Evolutionary conservation across 2,888 invertebrate species (phyloP).

Genomic region (Periphyllus acericola): DNA sequence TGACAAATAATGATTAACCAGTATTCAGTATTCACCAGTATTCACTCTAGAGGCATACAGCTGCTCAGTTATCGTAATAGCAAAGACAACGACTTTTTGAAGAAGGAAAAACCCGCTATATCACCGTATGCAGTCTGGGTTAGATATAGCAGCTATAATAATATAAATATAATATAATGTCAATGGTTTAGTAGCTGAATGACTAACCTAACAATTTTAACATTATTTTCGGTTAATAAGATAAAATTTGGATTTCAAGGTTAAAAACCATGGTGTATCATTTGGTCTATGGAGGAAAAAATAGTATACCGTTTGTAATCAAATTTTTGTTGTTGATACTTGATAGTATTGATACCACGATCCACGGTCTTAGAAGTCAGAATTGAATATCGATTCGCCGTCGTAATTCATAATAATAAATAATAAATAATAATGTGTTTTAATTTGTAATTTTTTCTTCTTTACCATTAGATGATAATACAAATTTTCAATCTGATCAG

Average conservation of each 20-base stretch:
- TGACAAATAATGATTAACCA: background rate
- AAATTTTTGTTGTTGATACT: background rate
- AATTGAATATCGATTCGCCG: background rate
- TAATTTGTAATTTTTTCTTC: background rate
- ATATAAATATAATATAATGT: no score
- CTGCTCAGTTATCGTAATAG: background rate
- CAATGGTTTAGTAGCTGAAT: background rate
- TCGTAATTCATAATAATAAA: background rate
- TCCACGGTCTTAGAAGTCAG: background rate
- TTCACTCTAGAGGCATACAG: no score
- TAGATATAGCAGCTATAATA: no score
- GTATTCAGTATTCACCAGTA: no score
- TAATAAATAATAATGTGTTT: background rate
- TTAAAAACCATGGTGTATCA: background rate
- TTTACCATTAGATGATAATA: background rate
- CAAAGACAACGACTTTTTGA: background rate
- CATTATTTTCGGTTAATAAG: background rate
- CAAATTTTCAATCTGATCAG: background rate
- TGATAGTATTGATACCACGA: no score
- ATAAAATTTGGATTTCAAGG: background rate
- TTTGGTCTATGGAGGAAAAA: conserved; percentile 7
- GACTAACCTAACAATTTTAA: conserved; percentile 35
- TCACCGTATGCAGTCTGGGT: no score
- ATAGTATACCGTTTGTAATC: background rate
- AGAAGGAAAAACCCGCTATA: conserved; percentile 53